Conservation (phyloP, 2,797 vertebrate species). For the Syncerus caffer region DNA sequence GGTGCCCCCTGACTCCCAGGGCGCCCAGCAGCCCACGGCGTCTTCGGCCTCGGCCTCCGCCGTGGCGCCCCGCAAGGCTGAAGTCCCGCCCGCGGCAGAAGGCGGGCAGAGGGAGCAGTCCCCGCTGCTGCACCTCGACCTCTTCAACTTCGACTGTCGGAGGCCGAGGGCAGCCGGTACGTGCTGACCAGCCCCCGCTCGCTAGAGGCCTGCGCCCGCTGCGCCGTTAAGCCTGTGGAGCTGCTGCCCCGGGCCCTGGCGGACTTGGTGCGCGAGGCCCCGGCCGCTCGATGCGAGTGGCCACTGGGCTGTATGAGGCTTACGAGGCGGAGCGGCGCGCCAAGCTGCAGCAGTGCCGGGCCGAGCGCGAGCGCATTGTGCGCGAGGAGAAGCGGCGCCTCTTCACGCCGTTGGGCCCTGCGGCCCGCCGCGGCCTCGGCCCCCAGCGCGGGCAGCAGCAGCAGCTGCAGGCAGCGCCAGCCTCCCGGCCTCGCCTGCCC, state of each 20-base stretch:
- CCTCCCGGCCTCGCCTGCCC: constrained; percentile 76
- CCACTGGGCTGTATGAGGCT: constrained; percentile 93
- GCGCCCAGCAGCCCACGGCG: constrained; percentile 66
- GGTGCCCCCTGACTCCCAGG: constrained; percentile 77
- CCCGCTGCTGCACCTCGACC: constrained; percentile 93
- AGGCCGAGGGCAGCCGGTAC: constrained; percentile 96
- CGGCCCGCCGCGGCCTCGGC: constrained; percentile 32
- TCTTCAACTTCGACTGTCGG: constrained; percentile 95
- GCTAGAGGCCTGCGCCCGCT: constrained; percentile 95
- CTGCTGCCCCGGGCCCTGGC: constrained; percentile 89
- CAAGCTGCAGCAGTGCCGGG: constrained; percentile 94
- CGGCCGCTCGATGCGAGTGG: constrained; percentile 93
- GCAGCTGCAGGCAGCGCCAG: constrained; percentile 67
- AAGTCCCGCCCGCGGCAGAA: constrained; percentile 15
- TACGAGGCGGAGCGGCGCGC: constrained; percentile 91
- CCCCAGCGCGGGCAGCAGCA: constrained; percentile 43
- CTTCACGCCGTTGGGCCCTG: constrained; percentile 78
- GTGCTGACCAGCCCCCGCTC: constrained; percentile 97
- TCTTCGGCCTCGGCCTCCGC: constrained; percentile 65
- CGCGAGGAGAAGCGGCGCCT: constrained; percentile 93
- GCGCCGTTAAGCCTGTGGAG: constrained; percentile 95
- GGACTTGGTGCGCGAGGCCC: constrained; percentile 95
- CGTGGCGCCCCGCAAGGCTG: constrained; percentile 46
- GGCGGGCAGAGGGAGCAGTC: constrained; percentile 80
- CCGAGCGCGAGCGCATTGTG: constrained; percentile 93